Evolutionary conservation across 2,113 vertebrate species (phyloP).

Genomic region (Talpa occidentalis): DNA sequence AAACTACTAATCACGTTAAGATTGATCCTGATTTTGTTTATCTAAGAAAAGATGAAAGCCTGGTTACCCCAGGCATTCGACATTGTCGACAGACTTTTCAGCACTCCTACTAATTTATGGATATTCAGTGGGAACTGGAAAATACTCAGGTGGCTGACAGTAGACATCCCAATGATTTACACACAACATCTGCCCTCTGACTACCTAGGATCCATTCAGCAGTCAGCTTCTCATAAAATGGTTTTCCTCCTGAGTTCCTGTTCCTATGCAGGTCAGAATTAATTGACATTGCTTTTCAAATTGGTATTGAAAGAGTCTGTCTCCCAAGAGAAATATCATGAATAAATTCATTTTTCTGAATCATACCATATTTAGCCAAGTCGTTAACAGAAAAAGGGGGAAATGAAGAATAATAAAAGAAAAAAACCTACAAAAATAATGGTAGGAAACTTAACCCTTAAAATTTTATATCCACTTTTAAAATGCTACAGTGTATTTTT

Average conservation of each 20-base stretch:
- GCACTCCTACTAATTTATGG: conserved; percentile 78
- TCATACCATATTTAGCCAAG: conserved; percentile 48
- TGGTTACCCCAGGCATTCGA: conserved; percentile 38
- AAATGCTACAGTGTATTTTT: neutral
- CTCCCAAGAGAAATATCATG: conserved; percentile 63
- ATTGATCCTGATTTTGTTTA: conserved; percentile 57
- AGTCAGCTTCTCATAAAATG: neutral
- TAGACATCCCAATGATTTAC: conserved; percentile 81
- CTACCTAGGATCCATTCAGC: conserved; percentile 57
- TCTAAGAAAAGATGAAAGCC: conserved; percentile 68
- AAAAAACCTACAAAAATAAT: neutral
- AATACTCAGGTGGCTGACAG: conserved; percentile 76
- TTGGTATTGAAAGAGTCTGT: conserved; percentile 64
- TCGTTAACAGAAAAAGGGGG: neutral
- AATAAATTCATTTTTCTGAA: conserved; percentile 40
- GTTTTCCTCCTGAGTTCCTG: neutral
- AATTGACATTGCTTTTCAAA: neutral
- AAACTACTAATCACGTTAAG: conserved; percentile 60
- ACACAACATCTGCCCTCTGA: conserved; percentile 78
- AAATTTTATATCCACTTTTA: neutral
- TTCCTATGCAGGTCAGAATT: neutral
- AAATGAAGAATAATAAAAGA: neutral
- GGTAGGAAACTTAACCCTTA: neutral
- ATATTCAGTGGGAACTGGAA: conserved; percentile 69
- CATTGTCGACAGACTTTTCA: conserved; percentile 79